A percentile compares a stretch with the other conserved stretches of the same genome.
Evolutionary conservation across 2,797 vertebrate species (phyloP).

Genomic region (Tolypeutes matacus): DNA sequence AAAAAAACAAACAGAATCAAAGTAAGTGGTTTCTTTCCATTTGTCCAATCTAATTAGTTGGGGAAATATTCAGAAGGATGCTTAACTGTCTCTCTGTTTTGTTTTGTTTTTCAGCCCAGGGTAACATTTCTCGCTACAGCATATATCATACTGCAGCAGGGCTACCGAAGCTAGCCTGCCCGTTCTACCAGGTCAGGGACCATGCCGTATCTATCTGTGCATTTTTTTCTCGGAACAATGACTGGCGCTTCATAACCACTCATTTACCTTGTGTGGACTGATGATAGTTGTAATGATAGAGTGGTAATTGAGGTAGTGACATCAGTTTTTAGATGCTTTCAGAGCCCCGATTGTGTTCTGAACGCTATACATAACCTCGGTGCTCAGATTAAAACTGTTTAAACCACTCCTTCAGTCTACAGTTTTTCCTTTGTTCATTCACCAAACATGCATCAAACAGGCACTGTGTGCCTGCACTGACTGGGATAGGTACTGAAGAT

Average conservation of each 20-base stretch:
- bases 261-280: constrained; percentile 36
- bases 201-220: not conserved
- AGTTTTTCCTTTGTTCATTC: not conserved
- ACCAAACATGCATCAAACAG: not conserved
- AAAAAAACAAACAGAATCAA: constrained; percentile 4
- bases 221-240: not conserved
- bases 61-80: not conserved
- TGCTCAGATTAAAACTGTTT: not conserved
- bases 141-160: not conserved
- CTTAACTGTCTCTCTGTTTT: not conserved
- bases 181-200: not conserved
- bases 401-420: not conserved
- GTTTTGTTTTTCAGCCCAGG: not conserved
- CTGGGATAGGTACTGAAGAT: not conserved
- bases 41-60: constrained; percentile 33
- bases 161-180: not conserved
- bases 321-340: not conserved
- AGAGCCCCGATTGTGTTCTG: not conserved
- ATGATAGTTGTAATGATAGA: not conserved
- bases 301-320: not conserved
- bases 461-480: not conserved
- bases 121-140: not conserved
- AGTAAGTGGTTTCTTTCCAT: not conserved
- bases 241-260: not conserved
- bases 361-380: not conserved